Evolutionary conservation across 2,888 invertebrate species (phyloP).

Genomic region (Zhuqinia jingwanae): DNA sequence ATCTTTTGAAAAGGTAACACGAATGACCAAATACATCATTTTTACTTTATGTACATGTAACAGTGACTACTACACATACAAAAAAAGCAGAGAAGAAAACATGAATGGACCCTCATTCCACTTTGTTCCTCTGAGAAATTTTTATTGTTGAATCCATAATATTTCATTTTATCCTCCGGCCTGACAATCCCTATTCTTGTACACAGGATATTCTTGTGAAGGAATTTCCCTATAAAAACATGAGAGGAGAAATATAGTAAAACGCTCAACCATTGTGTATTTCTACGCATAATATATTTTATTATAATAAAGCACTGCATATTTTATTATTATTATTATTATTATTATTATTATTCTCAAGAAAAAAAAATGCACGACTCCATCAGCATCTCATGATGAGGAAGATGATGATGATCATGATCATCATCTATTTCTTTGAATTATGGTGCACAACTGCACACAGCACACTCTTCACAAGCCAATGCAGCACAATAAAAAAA

Average conservation of each 20-base stretch:
- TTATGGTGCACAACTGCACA: not conserved
- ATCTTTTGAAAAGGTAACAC: no score
- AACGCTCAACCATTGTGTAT: constrained; percentile 30
- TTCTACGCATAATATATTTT: not conserved
- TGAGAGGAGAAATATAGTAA: constrained; percentile 15
- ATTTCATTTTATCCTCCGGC: constrained; percentile 19
- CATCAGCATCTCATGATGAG: no score
- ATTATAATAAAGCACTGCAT: constrained; percentile 7
- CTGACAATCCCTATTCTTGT: constrained; percentile 30
- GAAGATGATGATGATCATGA: not conserved
- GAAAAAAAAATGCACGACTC: constrained; percentile 59
- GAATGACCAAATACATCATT: no score
- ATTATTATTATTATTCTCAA: constrained; percentile 6
- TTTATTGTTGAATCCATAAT: constrained; percentile 23
- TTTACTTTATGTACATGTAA: not conserved
- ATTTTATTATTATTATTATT: constrained; percentile 9
- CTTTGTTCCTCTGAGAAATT: constrained; percentile 39
- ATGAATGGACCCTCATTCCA: constrained; percentile 33
- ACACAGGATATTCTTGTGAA: not conserved
- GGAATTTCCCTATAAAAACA: not conserved
- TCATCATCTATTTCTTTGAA: not conserved
- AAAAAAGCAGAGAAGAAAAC: no score
- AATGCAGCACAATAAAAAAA: constrained; percentile 49
- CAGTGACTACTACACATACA: no score
- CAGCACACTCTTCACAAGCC: constrained; percentile 1